Evolutionary conservation across 2,888 invertebrate species (phyloP), one percentile per base, ranked within the genome.

Genomic region (Plutella xylostella): DNA sequence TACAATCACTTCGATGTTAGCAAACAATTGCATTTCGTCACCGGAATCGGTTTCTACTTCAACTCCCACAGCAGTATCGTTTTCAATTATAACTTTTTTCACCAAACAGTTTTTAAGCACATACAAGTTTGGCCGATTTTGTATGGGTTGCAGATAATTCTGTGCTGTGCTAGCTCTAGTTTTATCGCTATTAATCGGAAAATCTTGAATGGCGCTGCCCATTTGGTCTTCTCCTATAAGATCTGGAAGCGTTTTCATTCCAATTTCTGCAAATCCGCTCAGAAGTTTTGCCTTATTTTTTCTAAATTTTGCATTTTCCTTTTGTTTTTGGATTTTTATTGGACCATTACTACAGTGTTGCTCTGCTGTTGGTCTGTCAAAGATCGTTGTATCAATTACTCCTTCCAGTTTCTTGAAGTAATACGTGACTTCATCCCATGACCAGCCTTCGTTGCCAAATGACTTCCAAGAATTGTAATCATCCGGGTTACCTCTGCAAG

Each of bases 1-100:
- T 4, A 77, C 39, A 42, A 84, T 72, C 0, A 84, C 60, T 47
- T 85, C 79, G 46, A 68, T 75, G 34, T 46, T 66, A 2, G 59
- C 65, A 11, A 40, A 42, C 6, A 51, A 19, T 61, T 63, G 2
- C 5, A 48, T 44, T 14, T 14, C 19, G 2, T 28, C 31, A 1
- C 40, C 21, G 2, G 40, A 22, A 42, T 39, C 22, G 7, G 30
- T 39, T 7, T 44, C 19, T 9, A 34, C 44, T 39, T 42, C 22
- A 4, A 50, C 48, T 11, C 51, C 51, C 6, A 33, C 17, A 30
- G 51, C 50, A 20, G 22, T 45, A 0, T 52, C 47, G 9, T 15
- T 42, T 1, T 45, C 19, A 9, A 52, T 46, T 7, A 52, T 15
- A 3, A 52, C 42, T 47, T 43, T 48, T n/a, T 46, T 50, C 0